Percentiles rank a stretch among this genome's conserved stretches.
Conservation (phyloP, 92 coral and sea anemone species). For the Bergia sp. region DNA sequence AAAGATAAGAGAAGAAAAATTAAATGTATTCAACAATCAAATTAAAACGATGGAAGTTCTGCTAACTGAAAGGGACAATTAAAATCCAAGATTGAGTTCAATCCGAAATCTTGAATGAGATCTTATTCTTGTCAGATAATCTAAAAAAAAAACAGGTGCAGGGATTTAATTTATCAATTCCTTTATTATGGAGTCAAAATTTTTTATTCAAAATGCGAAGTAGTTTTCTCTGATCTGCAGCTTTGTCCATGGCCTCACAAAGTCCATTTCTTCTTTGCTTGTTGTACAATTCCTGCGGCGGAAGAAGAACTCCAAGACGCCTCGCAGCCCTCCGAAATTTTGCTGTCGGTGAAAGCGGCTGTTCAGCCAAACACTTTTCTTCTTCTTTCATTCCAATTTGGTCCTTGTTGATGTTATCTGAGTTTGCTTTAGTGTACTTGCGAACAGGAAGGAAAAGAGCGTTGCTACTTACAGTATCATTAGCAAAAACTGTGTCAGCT, state of each 20-base stretch:
- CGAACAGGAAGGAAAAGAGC: constrained; percentile 1
- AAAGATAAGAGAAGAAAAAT: background rate
- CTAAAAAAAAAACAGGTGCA: background rate
- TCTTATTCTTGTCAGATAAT: background rate
- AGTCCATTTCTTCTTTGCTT: constrained; percentile 64
- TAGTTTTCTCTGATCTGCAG: constrained; percentile 61
- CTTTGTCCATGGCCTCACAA: constrained; percentile 64
- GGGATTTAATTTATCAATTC: background rate
- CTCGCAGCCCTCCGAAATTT: constrained; percentile 78
- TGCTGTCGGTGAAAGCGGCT: constrained; percentile 34
- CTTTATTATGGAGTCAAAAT: constrained; percentile 48
- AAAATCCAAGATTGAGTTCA: constrained; percentile 2
- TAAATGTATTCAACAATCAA: background rate
- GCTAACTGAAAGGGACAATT: background rate
- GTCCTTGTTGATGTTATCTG: constrained; percentile 1
- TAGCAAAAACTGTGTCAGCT: background rate
- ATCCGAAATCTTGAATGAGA: background rate
- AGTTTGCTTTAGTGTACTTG: background rate
- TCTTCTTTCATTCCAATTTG: background rate
- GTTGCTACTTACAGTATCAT: background rate
- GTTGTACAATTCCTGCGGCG: constrained; percentile 66
- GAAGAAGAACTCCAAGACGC: constrained; percentile 70
- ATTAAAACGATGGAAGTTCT: background rate
- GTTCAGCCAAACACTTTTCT: background rate
- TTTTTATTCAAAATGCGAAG: constrained; percentile 72